Conservation (phyloP, 2,888 invertebrate species). For the Caenorhabditis uteleia region DNA sequence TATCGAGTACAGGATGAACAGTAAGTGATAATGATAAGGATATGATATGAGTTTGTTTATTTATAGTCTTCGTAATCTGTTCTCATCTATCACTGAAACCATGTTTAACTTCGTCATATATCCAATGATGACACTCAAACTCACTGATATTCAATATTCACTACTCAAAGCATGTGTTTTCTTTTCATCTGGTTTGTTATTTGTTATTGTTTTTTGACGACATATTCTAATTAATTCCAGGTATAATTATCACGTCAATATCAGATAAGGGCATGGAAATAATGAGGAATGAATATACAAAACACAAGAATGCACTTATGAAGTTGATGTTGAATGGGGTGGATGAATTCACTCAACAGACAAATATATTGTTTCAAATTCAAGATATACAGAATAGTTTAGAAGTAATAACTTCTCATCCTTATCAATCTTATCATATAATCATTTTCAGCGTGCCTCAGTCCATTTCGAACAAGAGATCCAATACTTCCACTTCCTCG, state of each 20-base stretch:
- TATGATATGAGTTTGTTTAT: not conserved
- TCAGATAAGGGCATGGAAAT: constrained; percentile 22
- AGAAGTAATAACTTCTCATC: too few relatives aligned
- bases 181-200: constrained; percentile 33
- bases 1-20: constrained; percentile 18
- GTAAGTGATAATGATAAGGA: not conserved
- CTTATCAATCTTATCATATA: not conserved
- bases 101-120: constrained; percentile 39
- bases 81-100: constrained; percentile 24
- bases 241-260: constrained; percentile 9
- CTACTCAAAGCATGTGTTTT: constrained; percentile 47
- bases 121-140: constrained; percentile 36
- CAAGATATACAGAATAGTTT: constrained; percentile 16
- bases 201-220: not conserved
- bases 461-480: constrained; percentile 33
- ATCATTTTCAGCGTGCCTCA: constrained; percentile 21
- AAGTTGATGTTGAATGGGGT: constrained; percentile 30
- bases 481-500: constrained; percentile 28
- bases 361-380: constrained; percentile 26
- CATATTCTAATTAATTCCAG: constrained; percentile 6
- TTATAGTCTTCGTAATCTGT: constrained; percentile 8
- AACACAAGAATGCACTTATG: constrained; percentile 28
- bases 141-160: constrained; percentile 36
- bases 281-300: constrained; percentile 27
- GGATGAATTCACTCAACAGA: constrained; percentile 15